Conservation (phyloP, 2,888 invertebrate genomes). For the Acrobasis consociella region DNA sequence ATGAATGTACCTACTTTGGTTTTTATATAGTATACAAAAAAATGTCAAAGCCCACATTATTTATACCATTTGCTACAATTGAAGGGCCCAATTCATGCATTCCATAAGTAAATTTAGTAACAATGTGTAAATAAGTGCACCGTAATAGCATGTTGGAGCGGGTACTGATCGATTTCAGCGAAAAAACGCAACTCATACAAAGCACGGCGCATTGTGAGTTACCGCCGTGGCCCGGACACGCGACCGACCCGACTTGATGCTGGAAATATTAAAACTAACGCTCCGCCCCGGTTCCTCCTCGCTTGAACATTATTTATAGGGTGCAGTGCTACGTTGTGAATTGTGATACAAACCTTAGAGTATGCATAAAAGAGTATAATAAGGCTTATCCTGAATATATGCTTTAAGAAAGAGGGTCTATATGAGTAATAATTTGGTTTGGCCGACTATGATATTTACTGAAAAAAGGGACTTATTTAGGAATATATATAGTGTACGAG, state of each 20-base stretch:
- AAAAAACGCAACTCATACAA: constrained; percentile 78
- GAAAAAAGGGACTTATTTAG: too few species aligned
- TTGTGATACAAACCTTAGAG: too few species aligned
- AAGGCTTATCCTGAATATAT: too few species aligned
- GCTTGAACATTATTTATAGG: background rate
- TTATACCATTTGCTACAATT: constrained; percentile 25
- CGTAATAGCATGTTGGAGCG: constrained; percentile 54
- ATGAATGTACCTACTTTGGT: too few species aligned
- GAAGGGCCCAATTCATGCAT: constrained; percentile 12
- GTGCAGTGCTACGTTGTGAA: too few species aligned
- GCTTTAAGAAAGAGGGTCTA: too few species aligned
- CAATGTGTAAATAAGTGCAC: constrained; percentile 68
- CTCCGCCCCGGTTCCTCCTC: background rate
- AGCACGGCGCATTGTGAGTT: constrained; percentile 70
- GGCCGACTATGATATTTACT: too few species aligned
- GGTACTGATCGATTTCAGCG: constrained; percentile 74
- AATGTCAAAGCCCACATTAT: constrained; percentile 9
- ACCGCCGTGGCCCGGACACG: constrained; percentile 57
- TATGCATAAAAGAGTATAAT: too few species aligned
- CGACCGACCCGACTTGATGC: constrained; percentile 54
- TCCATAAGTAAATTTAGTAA: constrained; percentile 35
- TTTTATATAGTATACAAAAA: background rate
- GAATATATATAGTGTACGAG: too few species aligned
- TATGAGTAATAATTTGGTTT: too few species aligned
- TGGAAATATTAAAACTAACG: constrained; percentile 28